phyloP scores from a whole-genome alignment of 2,113 vertebrate species.

The Syngnathus typhle region DNA sequence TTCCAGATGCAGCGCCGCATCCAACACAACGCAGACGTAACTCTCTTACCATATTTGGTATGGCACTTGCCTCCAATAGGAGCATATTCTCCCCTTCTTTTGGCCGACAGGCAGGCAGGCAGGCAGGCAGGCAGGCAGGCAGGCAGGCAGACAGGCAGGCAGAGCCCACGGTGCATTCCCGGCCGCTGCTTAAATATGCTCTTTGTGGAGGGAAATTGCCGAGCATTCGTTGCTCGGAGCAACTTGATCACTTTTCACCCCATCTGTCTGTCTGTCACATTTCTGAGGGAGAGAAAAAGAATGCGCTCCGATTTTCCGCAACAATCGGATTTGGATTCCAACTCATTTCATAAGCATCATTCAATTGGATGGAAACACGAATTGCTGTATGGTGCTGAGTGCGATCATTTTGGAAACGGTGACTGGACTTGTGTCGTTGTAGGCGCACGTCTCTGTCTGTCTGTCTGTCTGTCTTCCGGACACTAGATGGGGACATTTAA shows the following conservation, averaged over 20 bases:
- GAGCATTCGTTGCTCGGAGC: constrained; percentile 80
- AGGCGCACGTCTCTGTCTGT: neutral
- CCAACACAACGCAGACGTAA: constrained; percentile 87
- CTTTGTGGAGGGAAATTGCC: constrained; percentile 90
- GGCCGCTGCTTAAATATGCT: constrained; percentile 97
- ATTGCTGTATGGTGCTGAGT: neutral
- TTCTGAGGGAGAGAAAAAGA: constrained; percentile 60
- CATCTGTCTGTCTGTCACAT: constrained; percentile 84
- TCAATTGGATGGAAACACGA: neutral
- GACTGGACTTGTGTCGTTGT: neutral
- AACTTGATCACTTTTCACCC: constrained; percentile 79
- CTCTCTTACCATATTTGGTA: constrained; percentile 99
- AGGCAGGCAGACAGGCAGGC: constrained; percentile 86
- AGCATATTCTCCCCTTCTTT: constrained; percentile 85
- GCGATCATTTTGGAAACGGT: neutral
- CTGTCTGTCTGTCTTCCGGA: neutral
- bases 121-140: constrained; percentile 86
- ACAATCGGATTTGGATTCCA: constrained; percentile 16
- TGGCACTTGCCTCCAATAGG: constrained; percentile 97
- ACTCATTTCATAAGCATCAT: neutral
- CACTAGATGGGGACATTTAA: constrained; percentile 5
- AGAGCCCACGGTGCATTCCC: constrained; percentile 94
- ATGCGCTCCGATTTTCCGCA: constrained; percentile 71
- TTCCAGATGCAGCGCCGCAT: constrained; percentile 79
- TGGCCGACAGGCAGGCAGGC: too few relatives aligned